phyloP scores from a whole-genome alignment of 2,113 vertebrate genomes.

The Thalassarche chlororhynchos region DNA sequence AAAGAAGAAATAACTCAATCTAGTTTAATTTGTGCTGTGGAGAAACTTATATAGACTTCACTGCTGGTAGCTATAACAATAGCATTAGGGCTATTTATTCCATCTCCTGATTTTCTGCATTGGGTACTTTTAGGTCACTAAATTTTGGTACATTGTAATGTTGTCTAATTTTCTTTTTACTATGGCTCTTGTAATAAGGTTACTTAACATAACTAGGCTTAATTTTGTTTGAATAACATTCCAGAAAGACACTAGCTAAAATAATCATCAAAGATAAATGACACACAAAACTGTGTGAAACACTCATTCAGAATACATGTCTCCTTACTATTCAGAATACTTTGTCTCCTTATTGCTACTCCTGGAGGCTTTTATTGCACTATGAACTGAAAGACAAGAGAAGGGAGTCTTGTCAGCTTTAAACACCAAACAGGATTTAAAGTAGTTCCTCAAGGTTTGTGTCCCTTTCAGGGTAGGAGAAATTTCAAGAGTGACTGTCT shows the following conservation, averaged over 20 bases:
- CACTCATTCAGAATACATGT: not conserved
- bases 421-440: not conserved
- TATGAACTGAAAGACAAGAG: not conserved
- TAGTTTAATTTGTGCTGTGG: not conserved
- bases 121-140: not conserved
- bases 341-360: not conserved
- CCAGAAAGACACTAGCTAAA: not conserved
- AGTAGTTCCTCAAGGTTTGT: not conserved
- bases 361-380: not conserved
- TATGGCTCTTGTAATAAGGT: not conserved
- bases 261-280: not conserved
- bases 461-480: not conserved
- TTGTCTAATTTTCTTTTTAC: not conserved
- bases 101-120: not conserved
- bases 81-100: not conserved
- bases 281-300: not conserved
- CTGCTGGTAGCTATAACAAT: not conserved
- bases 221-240: not conserved
- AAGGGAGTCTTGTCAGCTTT: not conserved
- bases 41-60: not conserved
- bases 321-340: not conserved
- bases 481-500: not conserved
- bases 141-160: not conserved
- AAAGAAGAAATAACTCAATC: not conserved
- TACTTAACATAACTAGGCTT: not conserved